Conservation (phyloP, 2,888 invertebrate genomes). For the Pyrrhia umbra region DNA sequence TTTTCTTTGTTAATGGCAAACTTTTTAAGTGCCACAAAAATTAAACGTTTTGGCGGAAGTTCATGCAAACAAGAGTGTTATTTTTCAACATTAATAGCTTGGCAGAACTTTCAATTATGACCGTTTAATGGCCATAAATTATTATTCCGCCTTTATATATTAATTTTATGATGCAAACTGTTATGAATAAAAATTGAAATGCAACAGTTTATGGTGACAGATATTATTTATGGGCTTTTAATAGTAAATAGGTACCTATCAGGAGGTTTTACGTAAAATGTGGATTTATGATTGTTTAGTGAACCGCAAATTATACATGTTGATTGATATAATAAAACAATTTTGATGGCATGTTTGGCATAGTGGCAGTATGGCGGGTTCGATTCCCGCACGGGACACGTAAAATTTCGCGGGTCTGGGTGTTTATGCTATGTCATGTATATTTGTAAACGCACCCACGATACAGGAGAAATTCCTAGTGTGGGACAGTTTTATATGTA, state of each 20-base stretch:
- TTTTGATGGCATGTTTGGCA: too few species aligned
- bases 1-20: conserved; percentile 30
- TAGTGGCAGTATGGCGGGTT: too few species aligned
- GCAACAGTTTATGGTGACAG: not conserved
- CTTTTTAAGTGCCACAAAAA: conserved; percentile 38
- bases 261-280: not conserved
- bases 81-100: conserved; percentile 41
- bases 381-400: too few species aligned
- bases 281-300: not conserved
- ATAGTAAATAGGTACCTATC: not conserved
- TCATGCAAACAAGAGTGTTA: conserved; percentile 42
- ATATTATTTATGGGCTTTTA: not conserved
- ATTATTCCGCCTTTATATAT: conserved; percentile 36
- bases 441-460: too few species aligned
- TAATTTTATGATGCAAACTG: conserved; percentile 27
- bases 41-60: conserved; percentile 30
- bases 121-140: conserved; percentile 39
- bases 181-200: conserved; percentile 13
- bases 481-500: too few species aligned
- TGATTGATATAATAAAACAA: not conserved
- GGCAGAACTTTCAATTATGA: conserved; percentile 41
- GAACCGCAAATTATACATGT: not conserved
- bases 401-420: too few species aligned
- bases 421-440: too few species aligned
- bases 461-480: too few species aligned